Evolutionary conservation across 2,113 vertebrate genomes (phyloP), one percentile per base, ranked within the genome.

Genomic region (Phaethon lepturus): DNA sequence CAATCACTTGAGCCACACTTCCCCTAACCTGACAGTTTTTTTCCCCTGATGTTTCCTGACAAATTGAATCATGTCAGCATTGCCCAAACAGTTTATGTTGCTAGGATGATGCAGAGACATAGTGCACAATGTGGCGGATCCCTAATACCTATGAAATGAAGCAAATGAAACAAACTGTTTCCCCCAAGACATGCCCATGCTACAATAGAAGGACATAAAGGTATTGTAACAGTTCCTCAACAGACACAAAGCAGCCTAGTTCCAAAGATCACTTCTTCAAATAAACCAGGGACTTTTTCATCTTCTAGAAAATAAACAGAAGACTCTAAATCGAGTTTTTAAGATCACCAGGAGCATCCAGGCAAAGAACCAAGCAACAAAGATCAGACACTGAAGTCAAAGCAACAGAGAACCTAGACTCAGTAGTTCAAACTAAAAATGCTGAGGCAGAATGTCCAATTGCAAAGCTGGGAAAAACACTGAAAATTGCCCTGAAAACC

Each of bases 1-100:
- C 66, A 88, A 89, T 81, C 80, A 24, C 60, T 81, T 9, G 10
- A 86, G 91, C 68, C 94, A 93, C 60, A 75, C 87, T 97, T 96
- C 96, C 95, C 85, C 29, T 60, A 63, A 7, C 35, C 77, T 82
- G 29, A 59, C 73, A 86, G 69, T 4, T 62, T 52, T 93, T 75
- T 18, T n/a, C 71, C 73, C 73, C 90, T 72, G 90, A 42, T 64
- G 84, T 19, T 96, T 97, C 95, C 93, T 91, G 92, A 72, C 44
- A 18, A 59, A 55, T 6, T 62, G 76, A 81, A 64, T 75, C 64
- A 29, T 2, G 17, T 68, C 94, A 89, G 76, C 69, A 59, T 31
- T 67, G 55, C 73, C 76, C 91, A 87, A 78, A 87, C 42, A 52
- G 58, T 67, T 73, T 33, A 1, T 14, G 76, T 50, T 38, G 58